phyloP scores from a whole-genome alignment of 37 sponge, comb jelly and placozoan genomes.

The Eunapius fragilis region DNA sequence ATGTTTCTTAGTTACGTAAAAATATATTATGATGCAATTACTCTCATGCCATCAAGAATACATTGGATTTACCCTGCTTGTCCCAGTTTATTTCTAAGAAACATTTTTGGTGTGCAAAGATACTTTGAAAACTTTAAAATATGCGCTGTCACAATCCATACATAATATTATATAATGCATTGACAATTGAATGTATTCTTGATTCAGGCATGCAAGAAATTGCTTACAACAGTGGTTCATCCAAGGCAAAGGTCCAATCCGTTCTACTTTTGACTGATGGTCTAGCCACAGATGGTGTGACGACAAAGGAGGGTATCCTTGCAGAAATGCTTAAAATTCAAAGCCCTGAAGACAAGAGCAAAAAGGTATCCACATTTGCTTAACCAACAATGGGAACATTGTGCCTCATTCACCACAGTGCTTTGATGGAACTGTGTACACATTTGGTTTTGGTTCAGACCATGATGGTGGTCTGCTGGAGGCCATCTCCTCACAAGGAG shows the following conservation, averaged over 20 bases:
- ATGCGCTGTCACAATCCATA: no score
- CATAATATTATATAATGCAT: background rate
- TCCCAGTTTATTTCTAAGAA: no score
- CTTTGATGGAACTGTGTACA: slow-evolving; percentile 91
- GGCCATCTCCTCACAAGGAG: slow-evolving; percentile 77
- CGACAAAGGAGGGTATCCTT: slow-evolving; percentile 54
- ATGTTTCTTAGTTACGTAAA: no score
- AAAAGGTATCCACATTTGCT: background rate
- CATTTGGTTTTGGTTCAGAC: slow-evolving; percentile 93
- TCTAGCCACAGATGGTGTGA: slow-evolving; percentile 78
- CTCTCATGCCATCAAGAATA: no score
- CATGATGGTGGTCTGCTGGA: slow-evolving; percentile 82
- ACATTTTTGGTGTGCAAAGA: no score
- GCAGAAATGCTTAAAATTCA: slow-evolving; percentile 67
- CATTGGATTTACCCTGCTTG: no score
- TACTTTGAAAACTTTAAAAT: no score
- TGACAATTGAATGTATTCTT: background rate
- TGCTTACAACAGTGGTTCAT: slow-evolving; percentile 14
- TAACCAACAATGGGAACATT: no score
- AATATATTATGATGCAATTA: no score
- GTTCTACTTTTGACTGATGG: slow-evolving; percentile 94
- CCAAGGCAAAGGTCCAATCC: slow-evolving; percentile 79
- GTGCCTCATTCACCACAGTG: slow-evolving; percentile 8
- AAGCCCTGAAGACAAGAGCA: background rate
- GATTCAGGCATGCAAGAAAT: slow-evolving; percentile 66